Percentiles rank a stretch among this genome's conserved stretches.
Conservation (phyloP, 2,888 invertebrate species). For the Apotomis betuletana region DNA sequence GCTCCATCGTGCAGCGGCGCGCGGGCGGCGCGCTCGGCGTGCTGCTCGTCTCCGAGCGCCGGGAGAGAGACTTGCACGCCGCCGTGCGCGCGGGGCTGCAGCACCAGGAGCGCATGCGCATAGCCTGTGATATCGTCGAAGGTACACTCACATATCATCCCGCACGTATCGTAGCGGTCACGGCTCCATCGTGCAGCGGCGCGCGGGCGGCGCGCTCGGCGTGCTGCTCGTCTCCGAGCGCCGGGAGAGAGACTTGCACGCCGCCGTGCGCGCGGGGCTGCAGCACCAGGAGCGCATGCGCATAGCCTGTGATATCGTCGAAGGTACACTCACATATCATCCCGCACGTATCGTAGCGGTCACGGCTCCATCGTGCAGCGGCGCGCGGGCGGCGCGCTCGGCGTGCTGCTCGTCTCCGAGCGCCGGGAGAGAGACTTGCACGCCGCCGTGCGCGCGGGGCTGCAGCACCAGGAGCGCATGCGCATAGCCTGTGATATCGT, state of each 20-base stretch:
- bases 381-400: constrained; percentile 87
- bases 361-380: constrained; percentile 92
- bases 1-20: constrained; percentile 92
- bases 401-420: constrained; percentile 92
- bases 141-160: constrained; percentile 60
- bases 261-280: constrained; percentile 88
- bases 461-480: constrained; percentile 85
- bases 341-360: constrained; percentile 68
- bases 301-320: constrained; percentile 92
- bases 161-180: constrained; percentile 74
- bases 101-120: constrained; percentile 85
- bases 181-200: constrained; percentile 92
- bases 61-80: constrained; percentile 90
- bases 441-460: constrained; percentile 87
- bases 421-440: constrained; percentile 90
- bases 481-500: constrained; percentile 92
- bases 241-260: constrained; percentile 89
- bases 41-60: constrained; percentile 90
- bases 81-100: constrained; percentile 87
- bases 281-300: constrained; percentile 85
- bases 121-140: constrained; percentile 92
- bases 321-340: constrained; percentile 71
- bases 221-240: constrained; percentile 92
- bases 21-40: constrained; percentile 89
- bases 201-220: constrained; percentile 87